Evolutionary conservation across 2,113 vertebrate genomes (phyloP), one percentile per base, ranked within the genome.

Genomic region (Dissostichus mawsoni): DNA sequence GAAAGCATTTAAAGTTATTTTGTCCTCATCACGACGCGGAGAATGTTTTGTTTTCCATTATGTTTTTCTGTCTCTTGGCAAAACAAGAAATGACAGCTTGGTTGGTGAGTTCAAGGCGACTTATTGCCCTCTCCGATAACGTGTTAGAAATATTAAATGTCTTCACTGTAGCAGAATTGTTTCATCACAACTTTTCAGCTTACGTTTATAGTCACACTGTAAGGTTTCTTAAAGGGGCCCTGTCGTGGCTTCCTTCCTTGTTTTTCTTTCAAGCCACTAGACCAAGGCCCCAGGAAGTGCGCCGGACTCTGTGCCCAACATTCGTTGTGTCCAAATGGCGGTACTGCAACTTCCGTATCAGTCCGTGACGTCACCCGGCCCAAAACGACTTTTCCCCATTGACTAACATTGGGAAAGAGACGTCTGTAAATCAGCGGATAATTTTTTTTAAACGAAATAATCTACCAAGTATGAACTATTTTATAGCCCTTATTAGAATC

Each of bases 91-190:
- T 48, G 52, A 12, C 62, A 70, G 23, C 44, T 78, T 67, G 64
- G 59, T 76, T 80, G 62, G 36, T 5, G 45, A 80, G 52, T 75
- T 77, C 65, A 8, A 69, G 50, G 48, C 71, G 14, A 6, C 14
- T 41, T 51, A 57, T 70, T 71, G 29, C 44, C 18, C n/a, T 69
- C 20, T 64, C n/a, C 20, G 23, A 50, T 75, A 76, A 79, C 44
- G 66, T 80, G 65, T 67, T 73, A 69, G 23, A 81, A 79, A 76
- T 76, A 69, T 83, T 53, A 88, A 89, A 90, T 88, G 87, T 86
- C 53, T 0, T 4, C 20, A 44, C 25, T n/a, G 5, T 41, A 41
- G 52, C 53, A 55, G 17, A 33, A 6, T 16, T 17, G 25, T 66
- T 80, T 81, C 56, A 57, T 74, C 63, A 45, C 59, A 77, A 72